phyloP scores from a whole-genome alignment of 2,888 invertebrate species.

The Acholoe squamosa region DNA sequence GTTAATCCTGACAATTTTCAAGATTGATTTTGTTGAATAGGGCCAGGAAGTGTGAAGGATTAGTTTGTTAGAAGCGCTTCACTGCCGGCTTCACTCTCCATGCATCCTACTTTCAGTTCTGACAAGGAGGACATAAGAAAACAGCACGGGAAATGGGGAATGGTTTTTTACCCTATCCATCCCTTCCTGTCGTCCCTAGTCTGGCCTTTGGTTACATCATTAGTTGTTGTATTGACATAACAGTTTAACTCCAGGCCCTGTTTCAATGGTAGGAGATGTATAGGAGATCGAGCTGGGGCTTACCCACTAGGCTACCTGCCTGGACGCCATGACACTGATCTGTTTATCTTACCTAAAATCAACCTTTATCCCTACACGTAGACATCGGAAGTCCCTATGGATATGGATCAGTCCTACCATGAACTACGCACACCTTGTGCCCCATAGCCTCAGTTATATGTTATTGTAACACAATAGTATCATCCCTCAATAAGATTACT shows the following conservation, averaged over 20 bases:
- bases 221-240: not conserved
- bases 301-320: not conserved
- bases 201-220: conserved; percentile 6
- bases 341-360: conserved; percentile 32
- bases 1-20: too few species aligned
- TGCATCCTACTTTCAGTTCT: too few species aligned
- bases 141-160: too few species aligned
- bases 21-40: too few species aligned
- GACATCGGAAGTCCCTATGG: conserved; percentile 5
- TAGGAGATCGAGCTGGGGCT: not conserved
- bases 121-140: too few species aligned
- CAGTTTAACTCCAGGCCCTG: not conserved
- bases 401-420: not conserved
- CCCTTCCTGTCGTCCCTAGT: not conserved
- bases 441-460: not conserved
- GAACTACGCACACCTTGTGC: not conserved
- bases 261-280: not conserved
- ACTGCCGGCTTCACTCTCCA: too few species aligned
- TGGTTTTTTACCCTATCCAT: not conserved
- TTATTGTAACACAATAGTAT: too few species aligned
- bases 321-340: not conserved
- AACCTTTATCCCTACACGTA: conserved; percentile 3
- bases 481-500: too few species aligned
- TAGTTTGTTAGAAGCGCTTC: too few species aligned
- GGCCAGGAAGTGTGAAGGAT: too few species aligned